phyloP scores from a whole-genome alignment of 30 jellyfish, hydroid and myxozoan genomes.

The Sanderia malayensis region DNA sequence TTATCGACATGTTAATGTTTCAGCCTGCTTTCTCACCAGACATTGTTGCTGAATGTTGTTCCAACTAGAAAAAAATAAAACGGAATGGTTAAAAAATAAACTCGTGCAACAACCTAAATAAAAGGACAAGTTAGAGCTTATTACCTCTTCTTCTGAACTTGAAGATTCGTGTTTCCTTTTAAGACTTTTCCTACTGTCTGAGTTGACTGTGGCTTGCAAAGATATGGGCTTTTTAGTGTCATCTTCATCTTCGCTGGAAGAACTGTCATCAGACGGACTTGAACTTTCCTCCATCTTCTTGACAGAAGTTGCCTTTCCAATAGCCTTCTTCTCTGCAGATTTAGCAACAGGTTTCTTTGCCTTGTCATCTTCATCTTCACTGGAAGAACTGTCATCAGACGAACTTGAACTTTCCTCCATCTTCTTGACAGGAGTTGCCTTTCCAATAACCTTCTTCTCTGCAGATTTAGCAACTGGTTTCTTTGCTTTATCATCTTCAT shows the following conservation, averaged over 20 bases:
- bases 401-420: too few species aligned
- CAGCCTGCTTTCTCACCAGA: background rate
- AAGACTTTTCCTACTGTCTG: background rate
- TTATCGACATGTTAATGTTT: too few species aligned
- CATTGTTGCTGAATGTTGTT: background rate
- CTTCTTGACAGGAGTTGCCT: background rate
- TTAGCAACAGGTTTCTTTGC: background rate
- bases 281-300: background rate
- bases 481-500: slow-evolving; percentile 12
- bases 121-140: too few species aligned
- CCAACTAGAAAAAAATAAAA: background rate
- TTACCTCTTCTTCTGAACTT: background rate
- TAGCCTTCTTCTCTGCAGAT: background rate
- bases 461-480: background rate
- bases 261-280: background rate
- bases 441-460: background rate
- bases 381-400: background rate
- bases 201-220: too few species aligned
- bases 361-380: background rate
- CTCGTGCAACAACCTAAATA: too few species aligned
- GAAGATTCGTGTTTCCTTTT: slow-evolving; percentile 3
- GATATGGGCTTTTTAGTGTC: background rate
- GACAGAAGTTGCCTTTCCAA: background rate
- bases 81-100: too few species aligned
- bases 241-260: slow-evolving; percentile 6